Evolutionary conservation across 2,888 invertebrate species (phyloP).

Genomic region (Elysia crispata): DNA sequence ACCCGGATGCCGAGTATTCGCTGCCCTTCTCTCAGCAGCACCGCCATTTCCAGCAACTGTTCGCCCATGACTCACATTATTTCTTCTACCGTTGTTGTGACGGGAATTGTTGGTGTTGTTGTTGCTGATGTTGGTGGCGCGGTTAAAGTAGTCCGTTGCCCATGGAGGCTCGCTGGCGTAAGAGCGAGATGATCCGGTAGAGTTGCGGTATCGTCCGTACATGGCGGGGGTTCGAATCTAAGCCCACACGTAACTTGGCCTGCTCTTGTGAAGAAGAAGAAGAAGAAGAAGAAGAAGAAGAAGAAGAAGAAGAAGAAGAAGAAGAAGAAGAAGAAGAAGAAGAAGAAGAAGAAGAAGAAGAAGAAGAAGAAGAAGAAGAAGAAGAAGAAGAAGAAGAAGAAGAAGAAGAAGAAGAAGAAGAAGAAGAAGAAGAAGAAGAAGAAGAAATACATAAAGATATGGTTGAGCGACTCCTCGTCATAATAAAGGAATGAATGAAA

Average conservation of each 20-base stretch:
- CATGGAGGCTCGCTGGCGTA: too few species aligned
- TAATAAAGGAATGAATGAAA: too few species aligned
- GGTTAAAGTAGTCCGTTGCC: too few species aligned
- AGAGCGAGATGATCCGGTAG: too few species aligned
- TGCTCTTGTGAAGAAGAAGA: too few species aligned
- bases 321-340: slow-evolving; percentile 30
- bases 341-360: slow-evolving; percentile 48
- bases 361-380: slow-evolving; percentile 45
- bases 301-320: slow-evolving; percentile 37
- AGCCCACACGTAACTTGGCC: too few species aligned
- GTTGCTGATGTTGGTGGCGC: too few species aligned
- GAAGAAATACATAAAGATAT: slow-evolving; percentile 4
- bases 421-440: slow-evolving; percentile 21
- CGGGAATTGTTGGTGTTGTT: not conserved
- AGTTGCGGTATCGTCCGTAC: too few species aligned
- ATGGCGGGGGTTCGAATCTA: too few species aligned
- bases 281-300: slow-evolving; percentile 32
- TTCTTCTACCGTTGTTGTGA: not conserved
- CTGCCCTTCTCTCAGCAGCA: not conserved
- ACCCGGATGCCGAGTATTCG: not conserved
- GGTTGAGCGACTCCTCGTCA: too few species aligned
- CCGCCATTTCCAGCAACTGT: not conserved
- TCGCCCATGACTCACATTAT: not conserved
- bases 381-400: slow-evolving; percentile 40
- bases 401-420: slow-evolving; percentile 39